Evolutionary conservation across 2,888 invertebrate genomes (phyloP), one percentile per base, ranked within the genome.

Genomic region (Xanthorhoe designata): DNA sequence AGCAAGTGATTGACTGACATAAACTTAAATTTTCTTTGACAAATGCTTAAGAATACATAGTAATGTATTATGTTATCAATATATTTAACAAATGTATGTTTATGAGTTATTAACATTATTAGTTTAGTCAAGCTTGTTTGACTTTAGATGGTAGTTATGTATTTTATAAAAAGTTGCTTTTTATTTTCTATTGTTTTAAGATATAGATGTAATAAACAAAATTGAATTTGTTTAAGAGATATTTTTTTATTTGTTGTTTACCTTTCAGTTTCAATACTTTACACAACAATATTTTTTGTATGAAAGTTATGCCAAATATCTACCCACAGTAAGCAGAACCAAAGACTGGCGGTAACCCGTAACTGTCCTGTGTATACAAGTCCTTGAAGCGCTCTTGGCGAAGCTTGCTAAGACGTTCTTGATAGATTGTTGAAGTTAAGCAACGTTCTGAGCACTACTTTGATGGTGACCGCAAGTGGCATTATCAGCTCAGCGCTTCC

Each of bases 171-270:
- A 79, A 78, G 82, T 83, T 83, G 79, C 82, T 83, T 85, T 24
- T 85, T 84, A 81, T 83, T 82, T 83, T 83, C 75, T 83, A 82
- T 80, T 83, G 80, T 83, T 84, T 77, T 80, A 83, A 81, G 78
- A 75, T 77, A 71, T 79, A 83, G 79, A 81, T 80, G 74, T 77
- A 84, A 79, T 84, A 85, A 83, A 85, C 77, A 73, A 80, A 80
- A 75, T 78, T 68, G 69, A 72, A 77, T 76, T 75, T 77, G 75
- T 72, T 69, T 68, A 64, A 35, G 57, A 54, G 9, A 63, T 55
- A 56, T 50, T 63, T 70, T 54, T 35, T 35, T 64, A 66, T 73
- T 70, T 74, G 24, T 4, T 24, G 24, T 24, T 24, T 3, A 3
- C 24, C 24, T 4, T 24, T 24, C 24, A 24, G 4, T 24, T 24